A percentile compares a stretch with the other conserved stretches of the same genome.
phyloP scores from a whole-genome alignment of 2,113 vertebrate species.

The Mormyrus lacerda region DNA sequence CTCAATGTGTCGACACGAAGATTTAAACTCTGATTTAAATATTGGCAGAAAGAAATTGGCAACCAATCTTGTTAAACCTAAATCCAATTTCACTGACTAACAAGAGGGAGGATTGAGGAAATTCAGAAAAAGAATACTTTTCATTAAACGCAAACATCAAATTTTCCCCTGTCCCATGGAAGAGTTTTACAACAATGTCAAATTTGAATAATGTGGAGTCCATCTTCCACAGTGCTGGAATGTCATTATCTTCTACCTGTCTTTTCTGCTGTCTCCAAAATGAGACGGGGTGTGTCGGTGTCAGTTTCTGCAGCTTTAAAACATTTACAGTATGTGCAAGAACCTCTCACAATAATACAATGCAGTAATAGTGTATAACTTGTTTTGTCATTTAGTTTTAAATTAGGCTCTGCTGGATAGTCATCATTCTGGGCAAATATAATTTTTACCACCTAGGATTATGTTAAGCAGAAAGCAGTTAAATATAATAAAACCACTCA shows the following conservation, averaged over 20 bases:
- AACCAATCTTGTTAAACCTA: constrained; percentile 5
- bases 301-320: neutral
- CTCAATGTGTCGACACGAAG: neutral
- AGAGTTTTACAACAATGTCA: neutral
- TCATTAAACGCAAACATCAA: neutral
- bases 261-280: neutral
- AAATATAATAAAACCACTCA: neutral
- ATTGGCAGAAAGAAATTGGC: neutral
- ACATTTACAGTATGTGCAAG: neutral
- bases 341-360: neutral
- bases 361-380: neutral
- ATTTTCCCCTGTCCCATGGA: neutral
- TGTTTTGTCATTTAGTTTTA: neutral
- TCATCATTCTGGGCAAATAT: neutral
- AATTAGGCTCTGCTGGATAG: neutral
- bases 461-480: neutral
- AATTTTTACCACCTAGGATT: neutral
- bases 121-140: neutral
- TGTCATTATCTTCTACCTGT: neutral
- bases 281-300: neutral
- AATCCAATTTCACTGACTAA: neutral
- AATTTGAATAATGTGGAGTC: constrained; percentile 6
- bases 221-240: neutral
- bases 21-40: neutral
- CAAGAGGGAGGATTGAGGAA: neutral